These are phyloP conservation scores for Crotalus tigris DNA, from an alignment of 2,113 vertebrate species.

Conservation along the genomic window DNA sequence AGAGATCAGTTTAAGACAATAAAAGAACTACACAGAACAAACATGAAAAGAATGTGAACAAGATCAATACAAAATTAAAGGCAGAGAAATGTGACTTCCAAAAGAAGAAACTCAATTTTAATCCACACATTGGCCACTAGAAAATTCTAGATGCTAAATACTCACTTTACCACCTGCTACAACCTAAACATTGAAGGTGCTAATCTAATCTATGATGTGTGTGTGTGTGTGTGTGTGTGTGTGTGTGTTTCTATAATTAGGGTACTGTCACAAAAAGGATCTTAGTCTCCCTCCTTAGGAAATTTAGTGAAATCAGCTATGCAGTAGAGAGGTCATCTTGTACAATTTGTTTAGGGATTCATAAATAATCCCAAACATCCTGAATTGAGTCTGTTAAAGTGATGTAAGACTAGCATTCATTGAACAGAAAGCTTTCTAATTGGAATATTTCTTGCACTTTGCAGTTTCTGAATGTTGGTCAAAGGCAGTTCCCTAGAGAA, in stretches of 20 bases:
- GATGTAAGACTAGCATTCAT: not conserved
- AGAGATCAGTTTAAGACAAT: not conserved
- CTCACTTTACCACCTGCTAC: not conserved
- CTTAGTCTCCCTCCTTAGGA: not conserved
- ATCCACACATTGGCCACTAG: not conserved
- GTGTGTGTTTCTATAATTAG: not conserved
- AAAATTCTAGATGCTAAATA: not conserved
- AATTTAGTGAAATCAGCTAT: not conserved
- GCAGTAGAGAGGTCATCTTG: not conserved
- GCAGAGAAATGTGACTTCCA: not conserved
- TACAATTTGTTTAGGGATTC: not conserved
- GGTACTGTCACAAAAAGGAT: not conserved
- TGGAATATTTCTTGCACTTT: not conserved
- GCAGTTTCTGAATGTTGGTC: not conserved
- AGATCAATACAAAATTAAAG: not conserved
- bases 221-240: not conserved
- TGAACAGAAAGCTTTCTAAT: not conserved
- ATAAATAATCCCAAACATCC: not conserved
- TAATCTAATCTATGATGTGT: not conserved
- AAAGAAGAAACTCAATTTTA: not conserved
- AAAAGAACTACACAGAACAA: not conserved
- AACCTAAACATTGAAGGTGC: not conserved
- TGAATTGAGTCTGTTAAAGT: not conserved
- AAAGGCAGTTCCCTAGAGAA: not conserved
- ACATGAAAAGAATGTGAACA: not conserved